Evolutionary conservation across 2,113 vertebrate genomes (phyloP).

Genomic region (Puffinus mauretanicus): DNA sequence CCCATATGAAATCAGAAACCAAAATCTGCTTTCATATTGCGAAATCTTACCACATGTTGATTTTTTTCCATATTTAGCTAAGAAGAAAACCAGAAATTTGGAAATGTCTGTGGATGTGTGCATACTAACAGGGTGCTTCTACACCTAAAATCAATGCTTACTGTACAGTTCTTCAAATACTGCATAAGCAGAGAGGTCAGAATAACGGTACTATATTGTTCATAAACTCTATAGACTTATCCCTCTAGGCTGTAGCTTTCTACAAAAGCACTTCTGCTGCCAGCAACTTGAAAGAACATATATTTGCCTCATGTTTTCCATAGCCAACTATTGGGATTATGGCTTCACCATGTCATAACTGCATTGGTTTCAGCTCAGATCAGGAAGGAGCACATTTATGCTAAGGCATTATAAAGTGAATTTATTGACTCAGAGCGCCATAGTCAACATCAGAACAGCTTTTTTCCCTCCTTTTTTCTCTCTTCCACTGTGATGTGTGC

Average conservation of each 20-base stretch:
- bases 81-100: neutral
- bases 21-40: neutral
- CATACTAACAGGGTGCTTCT: neutral
- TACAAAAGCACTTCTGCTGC: neutral
- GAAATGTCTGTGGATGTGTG: neutral
- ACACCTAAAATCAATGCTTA: neutral
- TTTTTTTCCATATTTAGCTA: neutral
- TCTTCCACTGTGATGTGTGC: neutral
- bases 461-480: accelerated
- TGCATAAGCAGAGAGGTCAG: neutral
- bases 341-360: neutral
- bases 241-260: neutral
- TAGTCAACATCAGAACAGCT: neutral
- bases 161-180: neutral
- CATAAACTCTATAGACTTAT: neutral
- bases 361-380: neutral
- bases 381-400: neutral
- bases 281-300: neutral
- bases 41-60: neutral
- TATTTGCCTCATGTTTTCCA: neutral
- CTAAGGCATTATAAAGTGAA: neutral
- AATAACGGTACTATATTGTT: neutral
- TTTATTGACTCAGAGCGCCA: neutral
- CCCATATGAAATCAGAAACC: neutral
- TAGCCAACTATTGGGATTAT: neutral